A percentile compares a stretch with the other conserved stretches of the same genome.
These are phyloP conservation scores for Halocynthia roretzi DNA, from an alignment of 23 tunicate species.

Conservation along the genomic window DNA sequence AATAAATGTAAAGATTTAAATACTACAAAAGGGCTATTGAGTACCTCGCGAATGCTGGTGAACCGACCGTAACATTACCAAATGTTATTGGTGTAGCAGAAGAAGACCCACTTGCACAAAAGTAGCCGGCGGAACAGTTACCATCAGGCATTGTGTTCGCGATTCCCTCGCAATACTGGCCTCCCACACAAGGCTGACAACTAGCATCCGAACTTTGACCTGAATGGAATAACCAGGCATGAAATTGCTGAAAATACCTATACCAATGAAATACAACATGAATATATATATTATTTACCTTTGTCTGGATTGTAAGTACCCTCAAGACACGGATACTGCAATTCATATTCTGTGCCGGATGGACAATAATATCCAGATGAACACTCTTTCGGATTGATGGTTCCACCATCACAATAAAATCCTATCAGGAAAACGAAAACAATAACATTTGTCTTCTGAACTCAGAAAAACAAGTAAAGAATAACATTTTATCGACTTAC, in stretches of 20 bases:
- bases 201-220: slow-evolving; percentile 23
- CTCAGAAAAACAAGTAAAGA: too few species aligned
- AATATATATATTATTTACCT: slow-evolving; percentile 25
- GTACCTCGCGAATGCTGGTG: slow-evolving; percentile 44
- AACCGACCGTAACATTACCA: slow-evolving; percentile 33
- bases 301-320: slow-evolving; percentile 83
- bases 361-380: slow-evolving; percentile 68
- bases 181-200: slow-evolving; percentile 58
- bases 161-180: slow-evolving; percentile 63
- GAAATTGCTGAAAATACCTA: neutral
- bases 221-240: neutral
- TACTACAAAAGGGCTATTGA: neutral
- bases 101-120: slow-evolving; percentile 56
- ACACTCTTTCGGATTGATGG: slow-evolving; percentile 59
- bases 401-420: slow-evolving; percentile 68
- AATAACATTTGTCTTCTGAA: too few species aligned
- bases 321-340: slow-evolving; percentile 67
- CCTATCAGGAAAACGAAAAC: slow-evolving; percentile 18
- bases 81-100: slow-evolving; percentile 37
- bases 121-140: slow-evolving; percentile 65
- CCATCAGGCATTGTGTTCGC: slow-evolving; percentile 55
- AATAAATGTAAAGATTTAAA: neutral
- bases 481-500: slow-evolving; percentile 4
- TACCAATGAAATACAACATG: neutral
- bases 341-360: slow-evolving; percentile 32